Percentiles rank a stretch among this genome's conserved stretches.
Evolutionary conservation across 2,113 vertebrate species (phyloP).

Genomic region (Ptilonorhynchus violaceus): DNA sequence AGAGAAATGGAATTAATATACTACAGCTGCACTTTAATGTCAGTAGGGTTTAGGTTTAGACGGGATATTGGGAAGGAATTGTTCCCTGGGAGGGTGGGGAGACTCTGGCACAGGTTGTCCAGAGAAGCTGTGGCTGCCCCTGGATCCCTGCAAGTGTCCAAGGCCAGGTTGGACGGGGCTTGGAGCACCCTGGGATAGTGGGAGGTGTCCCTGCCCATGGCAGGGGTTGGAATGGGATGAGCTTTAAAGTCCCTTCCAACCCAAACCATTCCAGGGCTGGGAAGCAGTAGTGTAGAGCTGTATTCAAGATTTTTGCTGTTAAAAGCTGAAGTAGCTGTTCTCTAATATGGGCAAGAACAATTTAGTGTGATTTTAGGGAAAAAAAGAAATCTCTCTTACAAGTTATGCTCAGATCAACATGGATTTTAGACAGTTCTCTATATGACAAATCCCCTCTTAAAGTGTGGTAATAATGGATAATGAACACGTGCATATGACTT

Average conservation of each 20-base stretch:
- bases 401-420: background rate
- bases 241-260: background rate
- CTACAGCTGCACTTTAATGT: background rate
- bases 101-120: background rate
- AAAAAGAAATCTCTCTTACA: background rate
- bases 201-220: background rate
- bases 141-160: background rate
- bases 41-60: background rate
- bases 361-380: background rate
- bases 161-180: fast-evolving
- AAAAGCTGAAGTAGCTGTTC: background rate
- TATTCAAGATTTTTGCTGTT: background rate
- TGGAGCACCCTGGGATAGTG: background rate
- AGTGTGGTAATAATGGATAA: background rate
- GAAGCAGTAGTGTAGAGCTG: background rate
- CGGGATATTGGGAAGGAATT: background rate
- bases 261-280: background rate
- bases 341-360: background rate
- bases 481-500: fast-evolving
- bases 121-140: background rate
- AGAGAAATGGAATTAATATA: background rate
- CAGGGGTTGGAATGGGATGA: background rate
- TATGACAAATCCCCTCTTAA: background rate
- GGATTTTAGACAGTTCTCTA: background rate
- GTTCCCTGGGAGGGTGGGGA: background rate